Evolutionary conservation across 2,797 vertebrate genomes (phyloP).

Genomic region (Harpagifer antarcticus): DNA sequence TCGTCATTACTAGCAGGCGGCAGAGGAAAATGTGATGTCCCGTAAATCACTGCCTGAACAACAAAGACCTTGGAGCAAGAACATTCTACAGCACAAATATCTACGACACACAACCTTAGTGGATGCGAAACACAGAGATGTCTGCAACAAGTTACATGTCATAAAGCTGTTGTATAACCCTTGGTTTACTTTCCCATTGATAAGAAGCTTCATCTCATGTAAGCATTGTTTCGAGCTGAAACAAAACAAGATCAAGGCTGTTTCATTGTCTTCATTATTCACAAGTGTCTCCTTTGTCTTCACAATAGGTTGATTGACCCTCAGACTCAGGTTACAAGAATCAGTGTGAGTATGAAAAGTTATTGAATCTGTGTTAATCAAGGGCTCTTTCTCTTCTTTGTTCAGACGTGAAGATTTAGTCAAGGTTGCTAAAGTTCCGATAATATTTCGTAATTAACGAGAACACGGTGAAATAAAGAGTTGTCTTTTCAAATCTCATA

Average conservation of each 20-base stretch:
- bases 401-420: neutral
- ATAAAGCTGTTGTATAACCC: neutral
- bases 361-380: neutral
- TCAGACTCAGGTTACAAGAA: slow-evolving; percentile 96
- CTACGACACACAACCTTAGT: neutral
- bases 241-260: too few relatives aligned
- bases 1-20: neutral
- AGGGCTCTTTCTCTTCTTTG: neutral
- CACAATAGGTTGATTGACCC: slow-evolving; percentile 94
- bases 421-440: too few relatives aligned
- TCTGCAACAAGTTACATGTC: neutral
- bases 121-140: neutral
- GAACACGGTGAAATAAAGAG: too few relatives aligned
- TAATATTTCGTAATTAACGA: too few relatives aligned
- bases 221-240: neutral
- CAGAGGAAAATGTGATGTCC: neutral
- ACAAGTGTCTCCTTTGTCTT: slow-evolving; percentile 14
- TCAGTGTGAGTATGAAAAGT: slow-evolving; percentile 88
- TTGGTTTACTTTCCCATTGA: neutral
- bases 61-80: neutral
- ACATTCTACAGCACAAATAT: neutral
- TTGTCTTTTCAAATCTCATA: too few relatives aligned
- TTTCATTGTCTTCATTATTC: neutral
- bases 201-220: neutral
- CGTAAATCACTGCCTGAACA: neutral